Base-by-base conservation (phyloP, 2,888 invertebrate species). In the Orthosia cruda region DNA sequence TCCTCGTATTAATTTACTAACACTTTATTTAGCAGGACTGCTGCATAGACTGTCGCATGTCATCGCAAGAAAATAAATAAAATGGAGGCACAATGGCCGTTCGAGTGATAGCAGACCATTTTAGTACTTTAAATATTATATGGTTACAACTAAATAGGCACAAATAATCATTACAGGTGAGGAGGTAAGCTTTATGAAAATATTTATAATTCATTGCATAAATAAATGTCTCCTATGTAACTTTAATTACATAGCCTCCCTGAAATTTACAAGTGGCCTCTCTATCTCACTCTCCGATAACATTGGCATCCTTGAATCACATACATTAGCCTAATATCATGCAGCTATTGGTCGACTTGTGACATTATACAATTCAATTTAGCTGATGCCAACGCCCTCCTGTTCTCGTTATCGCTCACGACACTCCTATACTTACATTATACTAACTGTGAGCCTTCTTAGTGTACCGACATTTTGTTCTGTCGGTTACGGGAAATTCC, bases 401-500 rank as follows among this genome's bases (percentile, higher is more conserved):
- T 89, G 86, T 83, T 75, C 85, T 81, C 85, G 84, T 83, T 85
- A 79, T 88, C 89, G 90, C 92, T 92, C 93, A 89, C 90, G 87
- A 89, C 89, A 88, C 88, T 90, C 89, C 91, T 93, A 92, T 92
- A 93, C 92, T 93, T 93, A 93, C 92, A 92, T 85, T 91, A 93
- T 86, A 90, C 91, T 92, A 91, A 89, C 90, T 90, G 92, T 90
- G 92, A 92, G 93, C 93, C 87, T 86, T 88, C 85, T 84, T 77
- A 90, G 86, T 91, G 93, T 92, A 92, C 91, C 92, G 89, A 90
- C 90, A 86, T 89, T 92, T 92, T 91, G 91, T 94, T 85, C 81
- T 79, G 88, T 90, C 88, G 87, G 89, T 91, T 92, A 92, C 95
- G 96, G 96, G 96, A 96, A 94, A 92, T 92, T 92, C 94, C 92